A percentile compares a stretch with the other conserved stretches of the same genome.
phyloP scores from a whole-genome alignment of 1,140 invertebrate species.

The Mercenaria mercenaria region DNA sequence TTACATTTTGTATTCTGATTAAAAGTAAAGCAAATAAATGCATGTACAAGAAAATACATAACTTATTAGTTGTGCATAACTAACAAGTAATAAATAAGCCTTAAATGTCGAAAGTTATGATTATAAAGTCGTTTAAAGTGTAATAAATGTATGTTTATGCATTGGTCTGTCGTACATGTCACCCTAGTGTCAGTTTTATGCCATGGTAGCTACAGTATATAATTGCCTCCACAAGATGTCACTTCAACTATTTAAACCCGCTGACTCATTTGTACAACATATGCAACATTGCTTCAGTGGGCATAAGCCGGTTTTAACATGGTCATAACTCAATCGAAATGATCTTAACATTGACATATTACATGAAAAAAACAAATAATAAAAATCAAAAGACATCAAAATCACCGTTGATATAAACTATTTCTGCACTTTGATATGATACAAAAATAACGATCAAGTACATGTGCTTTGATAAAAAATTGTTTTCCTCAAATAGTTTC shows the following conservation, averaged over 20 bases:
- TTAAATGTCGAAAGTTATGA: neutral
- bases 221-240: neutral
- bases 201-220: neutral
- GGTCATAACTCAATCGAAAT: slow-evolving; percentile 17
- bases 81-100: neutral
- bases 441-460: neutral
- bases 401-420: neutral
- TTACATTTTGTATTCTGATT: too few species aligned
- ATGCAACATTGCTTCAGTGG: neutral
- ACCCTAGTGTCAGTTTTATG: neutral
- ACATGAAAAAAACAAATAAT: slow-evolving; percentile 7
- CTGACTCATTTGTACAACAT: slow-evolving; percentile 24
- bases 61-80: neutral
- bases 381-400: slow-evolving; percentile 28
- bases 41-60: too few species aligned
- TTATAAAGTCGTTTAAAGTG: neutral
- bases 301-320: neutral
- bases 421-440: neutral
- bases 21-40: too few species aligned
- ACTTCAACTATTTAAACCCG: neutral
- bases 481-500: neutral
- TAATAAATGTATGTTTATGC: neutral
- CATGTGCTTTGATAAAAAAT: neutral
- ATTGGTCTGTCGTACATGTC: neutral
- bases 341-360: neutral